Base-by-base conservation (phyloP, 2,888 invertebrate genomes). In the Drosophila infuscata region DNA sequence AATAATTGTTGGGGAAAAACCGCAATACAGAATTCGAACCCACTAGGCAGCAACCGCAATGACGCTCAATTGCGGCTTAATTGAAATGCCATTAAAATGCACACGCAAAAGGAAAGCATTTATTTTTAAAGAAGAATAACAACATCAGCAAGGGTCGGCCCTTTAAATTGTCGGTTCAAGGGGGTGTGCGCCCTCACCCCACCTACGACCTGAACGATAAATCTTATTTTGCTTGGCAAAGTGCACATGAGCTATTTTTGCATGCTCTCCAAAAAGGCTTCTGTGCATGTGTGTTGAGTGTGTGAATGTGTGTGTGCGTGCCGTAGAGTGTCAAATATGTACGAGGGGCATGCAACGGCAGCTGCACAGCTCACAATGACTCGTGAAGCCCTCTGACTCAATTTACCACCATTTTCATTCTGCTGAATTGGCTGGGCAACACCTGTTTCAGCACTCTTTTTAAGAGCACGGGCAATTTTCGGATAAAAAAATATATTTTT, bases 141-240 rank as follows among this genome's bases (percentile, higher is more conserved):
- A 32, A 46, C n/a, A 38, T 17, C 29, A 36, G 30, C 51, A 38
- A 35, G 11, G 35, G 52, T 12, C 38, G 60, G 29, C 56, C 29
- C 67, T 56, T 53, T 70, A 67, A 76, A 74, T 72, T 72, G 75
- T 56, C 75, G 70, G 72, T 57, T 76, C 70, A 68, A 57, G 32
- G 64, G 68, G 36, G 20, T 61, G 56, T 51, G 30, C 57, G 48
- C 59, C 53, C 70, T 66, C 15, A 11, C n/a, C 43, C 63, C 60
- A 71, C 65, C 75, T 57, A 38, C 64, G 58, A 73, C 68, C 51
- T 49, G 67, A 69, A 71, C 83, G 67, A 88, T 88, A 89, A 88
- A 89, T 88, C 86, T 89, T 83, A 86, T 88, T 88, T 88, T 84
- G 86, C 81, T 86, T 80, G 78, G 77, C 75, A 80, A 79, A 78